Percentiles rank a stretch among this genome's conserved stretches.
Conservation (phyloP, 1,140 invertebrate genomes). For the Drosophila aff. region DNA sequence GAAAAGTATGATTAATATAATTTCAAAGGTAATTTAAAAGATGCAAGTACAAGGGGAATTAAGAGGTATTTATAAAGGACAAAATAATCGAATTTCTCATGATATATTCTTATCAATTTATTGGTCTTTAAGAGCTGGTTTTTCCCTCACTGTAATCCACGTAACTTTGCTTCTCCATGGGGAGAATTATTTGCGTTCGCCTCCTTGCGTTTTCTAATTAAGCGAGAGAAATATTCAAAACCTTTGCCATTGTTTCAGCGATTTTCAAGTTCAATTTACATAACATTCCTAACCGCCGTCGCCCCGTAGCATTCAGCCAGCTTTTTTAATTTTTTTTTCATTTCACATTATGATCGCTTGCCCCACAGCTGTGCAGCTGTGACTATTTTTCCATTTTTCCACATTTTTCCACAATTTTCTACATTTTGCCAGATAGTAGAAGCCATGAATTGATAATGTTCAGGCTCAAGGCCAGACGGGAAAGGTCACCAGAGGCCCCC, state of each 20-base stretch:
- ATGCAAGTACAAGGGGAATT: not conserved
- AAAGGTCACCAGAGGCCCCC: constrained; percentile 49
- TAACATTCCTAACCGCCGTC: constrained; percentile 72
- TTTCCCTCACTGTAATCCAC: constrained; percentile 23
- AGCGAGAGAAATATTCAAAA: constrained; percentile 80
- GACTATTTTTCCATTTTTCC: constrained; percentile 14
- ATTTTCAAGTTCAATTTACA: constrained; percentile 82
- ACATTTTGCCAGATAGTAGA: constrained; percentile 46
- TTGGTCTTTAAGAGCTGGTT: rapidly evolving
- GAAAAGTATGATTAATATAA: not conserved
- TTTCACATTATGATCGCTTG: constrained; percentile 43
- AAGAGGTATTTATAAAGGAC: not conserved
- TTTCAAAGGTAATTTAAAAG: not conserved
- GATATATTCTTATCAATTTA: not conserved
- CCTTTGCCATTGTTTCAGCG: constrained; percentile 77
- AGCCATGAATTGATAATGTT: constrained; percentile 71
- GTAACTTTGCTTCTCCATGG: constrained; percentile 37
- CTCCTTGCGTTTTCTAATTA: constrained; percentile 80
- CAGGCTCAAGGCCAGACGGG: constrained; percentile 57
- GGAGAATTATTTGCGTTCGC: constrained; percentile 77
- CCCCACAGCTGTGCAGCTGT: constrained; percentile 19
- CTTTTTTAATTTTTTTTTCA: constrained; percentile 19
- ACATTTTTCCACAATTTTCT: too few relatives aligned
- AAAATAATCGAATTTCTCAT: not conserved
- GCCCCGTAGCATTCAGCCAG: constrained; percentile 42